Base-by-base conservation (phyloP, 1,140 invertebrate genomes). In the Bathynomus jamesi region DNA sequence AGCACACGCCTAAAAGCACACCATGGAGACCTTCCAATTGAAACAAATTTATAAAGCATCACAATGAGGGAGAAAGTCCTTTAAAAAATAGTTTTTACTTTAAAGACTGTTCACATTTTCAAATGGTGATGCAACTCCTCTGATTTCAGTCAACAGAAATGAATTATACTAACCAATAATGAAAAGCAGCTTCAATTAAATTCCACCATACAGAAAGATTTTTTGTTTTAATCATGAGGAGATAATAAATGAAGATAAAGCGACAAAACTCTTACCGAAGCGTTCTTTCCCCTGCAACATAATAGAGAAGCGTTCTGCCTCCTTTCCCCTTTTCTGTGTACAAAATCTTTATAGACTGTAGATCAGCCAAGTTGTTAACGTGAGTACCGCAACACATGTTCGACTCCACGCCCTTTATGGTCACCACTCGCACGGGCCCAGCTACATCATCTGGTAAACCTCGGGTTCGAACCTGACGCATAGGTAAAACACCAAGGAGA, bases 321-420 rank as follows among this genome's bases (percentile, higher is more conserved):
- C 91, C 90, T 81, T 90, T 91, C 17, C 88, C 89, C 67, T 88
- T 88, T 78, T 92, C 90, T 2, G 82, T 80, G 64, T 86, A 84
- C 1, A 91, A 75, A 25, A 93, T 78, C 81, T 93, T 93, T 7
- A 93, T 86, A 4, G 81, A 86, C 85, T 94, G 92, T 61, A 94
- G 82, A 79, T 94, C 89, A 74, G 86, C 85, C 31, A 92, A 82
- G 82, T 91, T 92, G 3, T 84, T 85, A 2, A 93, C 89, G 82
- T 94, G 92, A 0, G 92, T 94, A 25, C 92, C 92, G 83, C 92
- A 94, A 81, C 92, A 94, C 85, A 93, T 88, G 78, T 91, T 92
- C 32, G 86, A 85, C 75, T 93, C 91, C 61, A 93, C 80, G 46
- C 85, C 86, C 53, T 85, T 84, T 70, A 91, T 91, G 32, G 84